Conservation (phyloP, 1,140 invertebrate species). For the Acromyrmex heyeri region DNA sequence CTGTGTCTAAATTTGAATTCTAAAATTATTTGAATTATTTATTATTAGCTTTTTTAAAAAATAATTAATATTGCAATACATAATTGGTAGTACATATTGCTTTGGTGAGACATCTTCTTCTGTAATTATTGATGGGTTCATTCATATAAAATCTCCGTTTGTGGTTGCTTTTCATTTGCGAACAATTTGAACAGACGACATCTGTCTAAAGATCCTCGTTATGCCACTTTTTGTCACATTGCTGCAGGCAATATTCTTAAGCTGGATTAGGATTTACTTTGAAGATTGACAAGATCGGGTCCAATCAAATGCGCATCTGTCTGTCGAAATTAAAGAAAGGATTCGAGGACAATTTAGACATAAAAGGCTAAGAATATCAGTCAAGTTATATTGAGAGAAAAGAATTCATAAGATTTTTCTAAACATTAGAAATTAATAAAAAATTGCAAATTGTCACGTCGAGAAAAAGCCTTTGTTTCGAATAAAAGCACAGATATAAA, state of each 20-base stretch:
- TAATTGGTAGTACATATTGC: neutral
- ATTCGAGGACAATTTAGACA: neutral
- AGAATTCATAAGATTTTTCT: neutral
- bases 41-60: neutral
- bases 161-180: slow-evolving; percentile 36
- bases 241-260: slow-evolving; percentile 52
- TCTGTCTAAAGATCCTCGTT: slow-evolving; percentile 36
- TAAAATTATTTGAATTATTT: neutral
- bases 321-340: neutral
- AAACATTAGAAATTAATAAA: neutral
- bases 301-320: slow-evolving; percentile 57
- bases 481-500: slow-evolving; percentile 2
- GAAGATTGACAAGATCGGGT: slow-evolving; percentile 52
- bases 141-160: slow-evolving; percentile 8
- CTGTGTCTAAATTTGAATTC: neutral
- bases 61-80: neutral
- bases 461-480: neutral
- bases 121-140: neutral
- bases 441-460: neutral
- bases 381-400: neutral
- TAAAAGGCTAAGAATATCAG: neutral
- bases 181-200: slow-evolving; percentile 42
- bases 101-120: neutral
- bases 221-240: slow-evolving; percentile 33
- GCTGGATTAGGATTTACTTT: neutral